Percentiles rank a stretch among this genome's conserved stretches.
These are phyloP conservation scores for Kryphioiulus occultus DNA, from an alignment of 2,888 invertebrate genomes.

Conservation along the genomic window DNA sequence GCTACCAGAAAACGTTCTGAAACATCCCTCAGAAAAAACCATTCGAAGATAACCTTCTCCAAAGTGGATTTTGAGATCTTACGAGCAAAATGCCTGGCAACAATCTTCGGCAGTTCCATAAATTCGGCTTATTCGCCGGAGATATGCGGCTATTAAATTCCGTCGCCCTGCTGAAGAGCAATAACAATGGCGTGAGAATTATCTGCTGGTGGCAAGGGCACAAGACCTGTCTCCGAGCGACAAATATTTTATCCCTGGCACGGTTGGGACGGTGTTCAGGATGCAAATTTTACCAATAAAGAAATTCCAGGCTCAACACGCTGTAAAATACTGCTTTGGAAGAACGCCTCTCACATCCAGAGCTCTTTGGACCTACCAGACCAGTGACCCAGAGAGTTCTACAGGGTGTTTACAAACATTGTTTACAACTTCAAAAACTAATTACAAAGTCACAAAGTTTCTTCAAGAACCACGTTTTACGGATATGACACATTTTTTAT, in stretches of 20 bases:
- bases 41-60: too few relatives aligned
- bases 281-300: slow-evolving; percentile 4
- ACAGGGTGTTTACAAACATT: too few relatives aligned
- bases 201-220: neutral
- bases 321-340: neutral
- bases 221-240: neutral
- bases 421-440: too few relatives aligned
- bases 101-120: neutral
- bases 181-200: neutral
- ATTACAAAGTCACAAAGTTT: too few relatives aligned
- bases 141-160: neutral
- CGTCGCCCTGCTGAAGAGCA: neutral
- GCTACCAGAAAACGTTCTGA: too few relatives aligned
- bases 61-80: too few relatives aligned
- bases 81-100: too few relatives aligned
- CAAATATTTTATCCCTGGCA: neutral
- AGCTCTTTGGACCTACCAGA: neutral
- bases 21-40: too few relatives aligned
- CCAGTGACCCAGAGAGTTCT: neutral
- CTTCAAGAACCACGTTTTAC: too few relatives aligned
- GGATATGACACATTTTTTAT: too few relatives aligned
- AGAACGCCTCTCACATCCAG: neutral
- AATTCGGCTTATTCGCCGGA: neutral
- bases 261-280: neutral
- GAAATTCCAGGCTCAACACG: neutral